Evolutionary conservation across 2,797 vertebrate genomes (phyloP), one percentile per base, ranked within the genome.

Genomic region (Argentina silus): DNA sequence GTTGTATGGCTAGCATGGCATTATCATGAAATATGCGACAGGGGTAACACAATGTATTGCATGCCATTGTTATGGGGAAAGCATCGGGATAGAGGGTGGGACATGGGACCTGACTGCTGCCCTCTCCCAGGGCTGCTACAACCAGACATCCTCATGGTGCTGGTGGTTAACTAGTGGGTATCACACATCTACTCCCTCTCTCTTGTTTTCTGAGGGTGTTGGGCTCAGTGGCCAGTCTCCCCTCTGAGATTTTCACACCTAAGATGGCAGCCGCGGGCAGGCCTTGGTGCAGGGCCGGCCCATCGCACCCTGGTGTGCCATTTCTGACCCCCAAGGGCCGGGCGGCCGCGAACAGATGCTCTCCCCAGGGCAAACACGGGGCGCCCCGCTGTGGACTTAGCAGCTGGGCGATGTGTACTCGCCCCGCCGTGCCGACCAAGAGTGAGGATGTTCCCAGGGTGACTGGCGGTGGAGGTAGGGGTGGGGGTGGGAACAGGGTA

Each of bases 331-430:
- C 84, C 74, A 75, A 51, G 53, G 84, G 78, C 81, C 81, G 75
- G 55, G 85, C 76, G 72, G 55, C 81, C 65, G 64, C n/a, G 47
- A 87, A 78, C 85, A 88, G 78, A 87, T 87, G 86, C 84, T 83
- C 64, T 57, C 59, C 81, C 75, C 84, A 83, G 86, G 84, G 83
- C 85, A 92, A 93, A 93, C 87, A 89, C 51, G 77, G 88, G 85
- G 78, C 83, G 83, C 80, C 85, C 85, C 82, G 73, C 67, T 90
- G 90, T 90, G 80, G 87, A 93, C 84, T 85, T 92, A 91, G 83
- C 90, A 87, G 81, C 83, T 82, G 50, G 83, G 76, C 86, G 89
- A 91, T 93, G 90, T 93, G 93, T 93, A 92, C 87, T 93, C 86
- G 74, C 82, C 83, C 63, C n/a, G 76, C 86, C 76, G 83, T 91